Percentiles rank a stretch among this genome's conserved stretches.
phyloP scores from a whole-genome alignment of 2,113 vertebrate species.

The Megaceryle maxima region DNA sequence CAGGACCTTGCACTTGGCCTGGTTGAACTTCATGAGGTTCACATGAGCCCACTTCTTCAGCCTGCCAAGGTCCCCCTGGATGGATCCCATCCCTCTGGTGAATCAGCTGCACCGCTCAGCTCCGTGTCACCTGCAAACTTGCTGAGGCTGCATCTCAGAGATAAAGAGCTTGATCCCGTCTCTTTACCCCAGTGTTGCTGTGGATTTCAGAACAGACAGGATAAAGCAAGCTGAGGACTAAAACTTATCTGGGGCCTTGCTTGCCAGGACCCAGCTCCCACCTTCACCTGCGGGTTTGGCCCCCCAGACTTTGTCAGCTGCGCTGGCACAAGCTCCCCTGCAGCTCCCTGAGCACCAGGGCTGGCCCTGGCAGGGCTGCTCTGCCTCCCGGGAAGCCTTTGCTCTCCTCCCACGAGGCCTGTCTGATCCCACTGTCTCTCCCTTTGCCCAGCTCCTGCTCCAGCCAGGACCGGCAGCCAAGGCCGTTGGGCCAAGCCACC shows the following conservation, averaged over 20 bases:
- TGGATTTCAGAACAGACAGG: neutral
- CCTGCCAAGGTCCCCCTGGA: neutral
- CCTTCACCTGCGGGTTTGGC: neutral
- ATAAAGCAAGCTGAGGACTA: neutral
- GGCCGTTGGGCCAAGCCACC: neutral
- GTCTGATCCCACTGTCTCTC: neutral
- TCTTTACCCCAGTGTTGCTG: neutral
- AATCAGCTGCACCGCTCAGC: neutral
- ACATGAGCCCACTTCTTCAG: neutral
- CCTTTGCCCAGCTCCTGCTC: neutral
- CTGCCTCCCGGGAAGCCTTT: neutral
- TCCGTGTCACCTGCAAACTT: neutral
- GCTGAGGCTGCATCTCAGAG: neutral
- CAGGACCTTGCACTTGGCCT: neutral
- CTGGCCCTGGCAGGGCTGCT: neutral
- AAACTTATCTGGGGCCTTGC: neutral
- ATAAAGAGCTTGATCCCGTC: neutral
- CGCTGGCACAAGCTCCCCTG: neutral
- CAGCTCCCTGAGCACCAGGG: fast-evolving
- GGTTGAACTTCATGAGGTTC: neutral
- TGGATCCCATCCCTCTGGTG: fast-evolving
- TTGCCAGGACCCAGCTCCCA: neutral
- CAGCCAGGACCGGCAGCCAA: neutral
- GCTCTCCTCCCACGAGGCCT: neutral
- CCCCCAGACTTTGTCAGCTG: neutral